Evolutionary conservation across 2,888 invertebrate genomes (phyloP).

Genomic region (Drosophila longiperda): DNA sequence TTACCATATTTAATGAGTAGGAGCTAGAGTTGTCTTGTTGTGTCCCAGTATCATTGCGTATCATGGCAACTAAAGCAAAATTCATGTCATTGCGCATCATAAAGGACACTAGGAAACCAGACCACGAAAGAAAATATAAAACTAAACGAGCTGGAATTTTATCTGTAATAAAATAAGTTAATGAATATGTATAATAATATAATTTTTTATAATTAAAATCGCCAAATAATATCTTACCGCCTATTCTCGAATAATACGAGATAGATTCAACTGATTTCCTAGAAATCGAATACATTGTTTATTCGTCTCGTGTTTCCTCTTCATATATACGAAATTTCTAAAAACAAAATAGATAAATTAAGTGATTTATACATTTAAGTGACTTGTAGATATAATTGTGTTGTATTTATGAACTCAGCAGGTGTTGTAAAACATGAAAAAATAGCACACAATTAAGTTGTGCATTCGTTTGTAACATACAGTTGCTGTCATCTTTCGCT

Average conservation of each 20-base stretch:
- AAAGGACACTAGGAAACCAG: constrained; percentile 90
- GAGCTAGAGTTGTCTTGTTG: constrained; percentile 34
- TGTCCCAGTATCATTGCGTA: constrained; percentile 64
- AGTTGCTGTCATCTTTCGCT: background rate
- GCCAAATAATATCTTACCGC: constrained; percentile 21
- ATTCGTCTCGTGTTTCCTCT: background rate
- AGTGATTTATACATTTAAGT: background rate
- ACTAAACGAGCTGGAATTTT: constrained; percentile 89
- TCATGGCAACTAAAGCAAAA: constrained; percentile 90
- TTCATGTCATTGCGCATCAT: constrained; percentile 92
- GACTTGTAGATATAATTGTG: background rate
- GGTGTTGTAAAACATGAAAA: background rate
- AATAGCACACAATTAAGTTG: background rate
- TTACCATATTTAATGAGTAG: constrained; percentile 58
- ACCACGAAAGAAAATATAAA: constrained; percentile 89
- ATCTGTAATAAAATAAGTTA: constrained; percentile 81
- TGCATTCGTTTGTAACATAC: background rate
- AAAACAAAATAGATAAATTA: background rate
- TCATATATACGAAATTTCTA: constrained; percentile 16
- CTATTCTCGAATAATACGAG: constrained; percentile 13
- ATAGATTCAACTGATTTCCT: constrained; percentile 12
- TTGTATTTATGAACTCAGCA: background rate
- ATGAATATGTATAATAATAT: background rate
- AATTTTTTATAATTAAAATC: no score
- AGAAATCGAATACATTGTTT: constrained; percentile 35